Base-by-base conservation (phyloP, 2,888 invertebrate species). In the Xanthia icteritia region DNA sequence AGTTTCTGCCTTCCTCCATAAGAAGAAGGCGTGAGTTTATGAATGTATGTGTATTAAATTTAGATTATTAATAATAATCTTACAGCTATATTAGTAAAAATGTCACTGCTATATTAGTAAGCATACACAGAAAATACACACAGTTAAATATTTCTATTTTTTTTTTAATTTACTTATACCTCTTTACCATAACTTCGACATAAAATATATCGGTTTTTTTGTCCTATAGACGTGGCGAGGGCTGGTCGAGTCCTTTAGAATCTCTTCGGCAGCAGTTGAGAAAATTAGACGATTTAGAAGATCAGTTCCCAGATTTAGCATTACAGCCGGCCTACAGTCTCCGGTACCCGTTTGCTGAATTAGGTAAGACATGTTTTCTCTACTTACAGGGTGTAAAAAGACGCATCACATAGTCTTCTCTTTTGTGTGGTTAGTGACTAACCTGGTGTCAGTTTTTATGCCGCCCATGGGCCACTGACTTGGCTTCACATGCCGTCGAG, bases 281-380 rank as follows among this genome's bases (percentile, higher is more conserved):
- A 85, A 98, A 98, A 90, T 94, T 98, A 48, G 98, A 98, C 89
- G 98, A 98, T 90, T 94, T 98, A 61, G 98, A 98, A 90, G 98
- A 98, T 90, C 98, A 98, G 93, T 98, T 98, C 89, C 98, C 98
- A 0, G 98, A 98, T 81, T 96, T 98, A 80, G 97, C 97, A 58
- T 98, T 98, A 90, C 98, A 98, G 66, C 97, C 98, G 3, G 97
- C 98, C 0, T 98, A 98, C 91, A 98, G 98, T 88, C 94, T 98
- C 81, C 97, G 98, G 66, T 98, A 98, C 93, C 98, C 98, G 3
- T 98, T 98, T 91, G 97, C 97, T 84, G 98, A 98, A 92, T 97
- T 98, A 90, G 97, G 97, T 97, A 86, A 82, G 83, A 2, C 15
- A n/a, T 9, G 6, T 39, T 27, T 69, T 27, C 39, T 36, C 3